phyloP scores from a whole-genome alignment of 2,888 invertebrate species.

The Bombyx huttoni region DNA sequence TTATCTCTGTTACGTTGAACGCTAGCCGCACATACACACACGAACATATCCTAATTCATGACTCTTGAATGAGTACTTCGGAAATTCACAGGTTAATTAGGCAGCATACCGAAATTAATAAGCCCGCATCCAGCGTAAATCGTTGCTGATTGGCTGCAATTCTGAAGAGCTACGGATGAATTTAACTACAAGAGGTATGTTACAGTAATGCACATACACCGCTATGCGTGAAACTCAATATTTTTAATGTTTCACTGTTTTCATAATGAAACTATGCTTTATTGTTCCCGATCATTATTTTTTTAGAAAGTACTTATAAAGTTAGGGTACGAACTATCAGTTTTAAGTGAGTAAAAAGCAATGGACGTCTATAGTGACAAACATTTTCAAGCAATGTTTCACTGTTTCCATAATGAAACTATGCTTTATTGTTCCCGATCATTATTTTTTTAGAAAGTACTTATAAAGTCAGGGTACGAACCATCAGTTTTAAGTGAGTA shows the following conservation, averaged over 20 bases:
- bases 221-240: neutral
- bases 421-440: too few relatives aligned
- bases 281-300: too few relatives aligned
- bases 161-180: conserved; percentile 65
- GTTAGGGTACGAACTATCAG: too few relatives aligned
- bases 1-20: conserved; percentile 40
- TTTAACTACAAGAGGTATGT: conserved; percentile 67
- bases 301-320: too few relatives aligned
- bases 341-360: too few relatives aligned
- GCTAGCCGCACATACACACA: conserved; percentile 31
- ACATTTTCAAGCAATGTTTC: too few relatives aligned
- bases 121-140: conserved; percentile 51
- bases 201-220: neutral
- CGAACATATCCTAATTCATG: conserved; percentile 38
- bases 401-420: too few relatives aligned
- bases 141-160: conserved; percentile 54
- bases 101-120: conserved; percentile 64
- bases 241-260: neutral
- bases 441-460: too few relatives aligned
- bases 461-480: too few relatives aligned
- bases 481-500: too few relatives aligned
- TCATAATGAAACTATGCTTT: too few relatives aligned
- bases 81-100: conserved; percentile 67
- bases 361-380: too few relatives aligned
- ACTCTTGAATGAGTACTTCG: conserved; percentile 55